Base-by-base conservation (phyloP, 1,140 invertebrate genomes). In the Formica exsecta region DNA sequence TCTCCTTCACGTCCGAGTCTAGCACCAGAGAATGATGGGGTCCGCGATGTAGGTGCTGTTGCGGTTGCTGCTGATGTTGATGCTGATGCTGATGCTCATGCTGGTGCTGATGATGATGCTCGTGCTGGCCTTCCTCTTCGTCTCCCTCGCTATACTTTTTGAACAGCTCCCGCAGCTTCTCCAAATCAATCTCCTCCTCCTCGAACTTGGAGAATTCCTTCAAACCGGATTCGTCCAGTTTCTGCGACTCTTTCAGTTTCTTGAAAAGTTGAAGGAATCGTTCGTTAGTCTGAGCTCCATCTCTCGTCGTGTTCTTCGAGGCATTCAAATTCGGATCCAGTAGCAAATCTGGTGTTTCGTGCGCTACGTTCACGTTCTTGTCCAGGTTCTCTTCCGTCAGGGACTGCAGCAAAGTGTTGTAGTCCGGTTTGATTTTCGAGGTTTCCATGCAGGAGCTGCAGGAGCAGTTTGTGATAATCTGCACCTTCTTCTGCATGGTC, bases 381-480 rank as follows among this genome's bases (percentile, higher is more conserved):
- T 94, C 94, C 2, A 94, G 77, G 13, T 91, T 93, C 22, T 94
- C 93, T 2, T 94, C 91, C 0, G 91, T 74, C 3, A 95, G 66
- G 0, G 94, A 92, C 4, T 94, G 94, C 0, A 95, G 90, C 0
- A 95, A 66, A 3, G 91, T 94, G 51, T 94, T 95, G 80, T 95
- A 94, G 16, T 95, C 94, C 0, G 94, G 92, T 19, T 95, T 95
- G 75, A 95, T 95, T 48, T 91, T 93, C 0, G 94, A 94, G 0
- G 91, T 95, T 59, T 95, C 95, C 75, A 93, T 91, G 91, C 96
- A 97, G 0, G 96, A 96, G 68, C 95, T 95, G 92, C 96, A 97
- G 16, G 96, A 96, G 89, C 96, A 97, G 76, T 97, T 96, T 3
- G 95, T 96, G 36, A 97, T 97, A 51, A 97, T 96, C 92, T 97